Percentiles rank a stretch among this genome's conserved stretches.
These are phyloP conservation scores for Micromesistius poutassou DNA, from an alignment of 2,797 vertebrate genomes.

Conservation along the genomic window DNA sequence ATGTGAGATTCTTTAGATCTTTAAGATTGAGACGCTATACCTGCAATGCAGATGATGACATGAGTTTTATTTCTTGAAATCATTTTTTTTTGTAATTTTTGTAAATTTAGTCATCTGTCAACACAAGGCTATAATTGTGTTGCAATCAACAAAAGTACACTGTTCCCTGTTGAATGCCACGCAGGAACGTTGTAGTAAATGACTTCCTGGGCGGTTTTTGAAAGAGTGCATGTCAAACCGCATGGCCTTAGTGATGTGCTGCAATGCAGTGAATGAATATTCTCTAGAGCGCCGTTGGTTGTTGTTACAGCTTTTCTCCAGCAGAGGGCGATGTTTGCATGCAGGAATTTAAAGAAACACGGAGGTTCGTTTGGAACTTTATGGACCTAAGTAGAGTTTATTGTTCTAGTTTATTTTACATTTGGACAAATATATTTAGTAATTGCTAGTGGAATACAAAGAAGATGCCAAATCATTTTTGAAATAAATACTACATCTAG, in stretches of 20 bases:
- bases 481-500: not conserved
- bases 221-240: constrained; percentile 29
- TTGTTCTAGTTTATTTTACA: not conserved
- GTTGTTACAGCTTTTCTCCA: constrained; percentile 43
- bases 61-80: constrained; percentile 26
- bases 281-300: constrained; percentile 9
- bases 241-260: constrained; percentile 52
- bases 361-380: not conserved
- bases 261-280: constrained; percentile 74
- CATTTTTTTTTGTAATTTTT: too few species aligned
- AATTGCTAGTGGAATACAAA: not conserved
- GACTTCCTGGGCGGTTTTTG: not conserved
- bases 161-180: not conserved
- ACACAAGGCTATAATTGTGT: not conserved
- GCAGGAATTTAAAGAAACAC: not conserved
- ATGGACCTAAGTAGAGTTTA: not conserved
- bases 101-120: not conserved
- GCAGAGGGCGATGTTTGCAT: constrained; percentile 66
- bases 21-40: constrained; percentile 26
- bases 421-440: not conserved
- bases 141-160: not conserved
- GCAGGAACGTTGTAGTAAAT: constrained; percentile 8
- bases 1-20: not conserved
- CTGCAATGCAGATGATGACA: constrained; percentile 59
- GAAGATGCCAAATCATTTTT: not conserved